Conservation (phyloP, 64 coral and sea anemone genomes). For the Pachyseris speciosa region DNA sequence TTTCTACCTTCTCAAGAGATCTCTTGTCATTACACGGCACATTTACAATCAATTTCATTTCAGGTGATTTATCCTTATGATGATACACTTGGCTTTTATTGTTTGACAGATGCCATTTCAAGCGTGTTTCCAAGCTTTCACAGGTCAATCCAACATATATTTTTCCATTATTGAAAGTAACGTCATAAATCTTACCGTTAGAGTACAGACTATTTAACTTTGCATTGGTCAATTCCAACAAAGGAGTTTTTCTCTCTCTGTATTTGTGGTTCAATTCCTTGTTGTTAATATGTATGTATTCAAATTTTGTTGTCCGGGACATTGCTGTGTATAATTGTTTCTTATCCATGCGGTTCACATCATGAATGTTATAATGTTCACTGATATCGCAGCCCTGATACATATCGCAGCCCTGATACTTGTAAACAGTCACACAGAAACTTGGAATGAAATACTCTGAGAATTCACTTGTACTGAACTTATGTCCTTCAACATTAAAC, state of each 20-base stretch:
- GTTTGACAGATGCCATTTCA: slow-evolving; percentile 32
- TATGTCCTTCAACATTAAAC: not conserved
- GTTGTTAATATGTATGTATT: slow-evolving; percentile 24
- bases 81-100: slow-evolving; percentile 41
- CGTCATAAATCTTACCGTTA: slow-evolving; percentile 49
- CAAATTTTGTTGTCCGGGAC: slow-evolving; percentile 1
- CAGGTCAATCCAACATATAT: slow-evolving; percentile 49
- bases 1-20: slow-evolving; percentile 25
- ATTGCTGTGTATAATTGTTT: slow-evolving; percentile 32
- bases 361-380: slow-evolving; percentile 47
- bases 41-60: slow-evolving; percentile 20
- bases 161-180: not conserved
- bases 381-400: too few species aligned
- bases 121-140: not conserved
- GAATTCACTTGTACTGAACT: not conserved
- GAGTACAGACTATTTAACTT: slow-evolving; percentile 33
- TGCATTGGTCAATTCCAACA: not conserved
- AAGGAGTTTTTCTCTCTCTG: not conserved
- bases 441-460: slow-evolving; percentile 9
- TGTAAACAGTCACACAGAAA: slow-evolving; percentile 45
- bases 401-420: slow-evolving; percentile 42
- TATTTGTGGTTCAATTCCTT: slow-evolving; percentile 37
- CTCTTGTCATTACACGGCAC: slow-evolving; percentile 44
- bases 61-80: not conserved
- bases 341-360: slow-evolving; percentile 29